phyloP scores from a whole-genome alignment of 2,113 vertebrate species.

The Steatornis caripensis region DNA sequence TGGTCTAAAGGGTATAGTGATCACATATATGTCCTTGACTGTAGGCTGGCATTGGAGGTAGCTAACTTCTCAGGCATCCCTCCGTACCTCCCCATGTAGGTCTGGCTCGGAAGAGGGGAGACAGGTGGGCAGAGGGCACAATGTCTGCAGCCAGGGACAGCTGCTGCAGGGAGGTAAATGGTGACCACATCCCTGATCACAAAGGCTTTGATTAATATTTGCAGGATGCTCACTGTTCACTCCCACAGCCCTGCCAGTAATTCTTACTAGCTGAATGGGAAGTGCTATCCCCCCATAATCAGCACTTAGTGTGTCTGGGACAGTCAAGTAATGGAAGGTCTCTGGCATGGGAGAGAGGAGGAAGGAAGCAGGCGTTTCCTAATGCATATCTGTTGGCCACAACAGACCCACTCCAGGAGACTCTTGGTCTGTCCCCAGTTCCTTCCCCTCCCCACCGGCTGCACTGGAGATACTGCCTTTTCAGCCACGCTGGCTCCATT shows the following conservation, averaged over 20 bases:
- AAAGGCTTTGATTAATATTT: background rate
- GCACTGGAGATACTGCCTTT: background rate
- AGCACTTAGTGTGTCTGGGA: background rate
- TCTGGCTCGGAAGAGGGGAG: background rate
- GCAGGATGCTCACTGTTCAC: rapidly evolving
- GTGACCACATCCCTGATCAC: background rate
- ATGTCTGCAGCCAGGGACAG: background rate
- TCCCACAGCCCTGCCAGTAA: background rate
- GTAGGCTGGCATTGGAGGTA: rapidly evolving
- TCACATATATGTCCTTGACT: background rate
- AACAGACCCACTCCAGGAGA: background rate
- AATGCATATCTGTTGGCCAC: rapidly evolving
- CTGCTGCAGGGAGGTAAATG: background rate
- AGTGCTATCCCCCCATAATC: background rate
- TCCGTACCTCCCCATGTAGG: rapidly evolving
- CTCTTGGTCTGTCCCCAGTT: background rate
- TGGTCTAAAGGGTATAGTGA: background rate
- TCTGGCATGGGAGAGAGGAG: background rate
- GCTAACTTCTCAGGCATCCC: background rate
- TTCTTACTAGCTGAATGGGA: background rate
- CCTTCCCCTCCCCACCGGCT: background rate
- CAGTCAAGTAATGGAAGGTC: background rate
- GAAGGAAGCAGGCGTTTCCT: background rate
- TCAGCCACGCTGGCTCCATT: background rate
- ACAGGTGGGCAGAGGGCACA: background rate